Evolutionary conservation across 2,113 vertebrate genomes (phyloP), one percentile per base, ranked within the genome.

Genomic region (Pterophyllum scalare): DNA sequence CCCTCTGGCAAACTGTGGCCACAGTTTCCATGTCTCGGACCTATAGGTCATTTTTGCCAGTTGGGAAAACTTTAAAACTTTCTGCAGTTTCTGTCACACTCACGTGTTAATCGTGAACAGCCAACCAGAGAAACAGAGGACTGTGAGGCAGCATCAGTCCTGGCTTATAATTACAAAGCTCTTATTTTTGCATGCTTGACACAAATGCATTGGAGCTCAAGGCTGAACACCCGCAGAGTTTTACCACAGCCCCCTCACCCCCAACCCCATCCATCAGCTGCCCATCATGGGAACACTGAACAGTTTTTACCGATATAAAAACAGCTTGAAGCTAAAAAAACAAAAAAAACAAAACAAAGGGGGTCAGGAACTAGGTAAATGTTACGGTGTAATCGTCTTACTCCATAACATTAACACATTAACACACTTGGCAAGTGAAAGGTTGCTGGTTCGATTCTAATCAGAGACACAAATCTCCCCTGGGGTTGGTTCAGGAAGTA

Each of bases 21-120:
- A 57, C 88, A 92, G 60, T 91, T 93, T 93, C 90, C 91, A 81
- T 77, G 85, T 91, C 89, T 88, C 14, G 7, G 79, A 72, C 81
- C 85, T 89, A 74, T 31, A 77, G 87, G 88, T 87, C 70, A 57
- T 75, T 86, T 87, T 87, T 60, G 77, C 56, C 82, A 59, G 58
- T 74, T 62, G 65, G 79, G 60, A 24, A 74, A 86, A 82, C 87
- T 57, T 70, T 4, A 4, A 74, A 86, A 82, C 87, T 49, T 70
- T 49, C 49, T 28, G 49, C 24, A 70, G 28, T 28, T 17, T 60
- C 40, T 49, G 24, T 24, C 52, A 58, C n/a, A 0, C 31, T 58
- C 54, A 0, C 24, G 4, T 58, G 72, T 13, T 70, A 70, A 70
- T 70, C 49, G 40, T 13, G 65, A 3, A 49, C 43, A 28, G n/a